A percentile compares a stretch with the other conserved stretches of the same genome.
These are phyloP conservation scores for Myiothlypis coronata DNA, from an alignment of 2,797 vertebrate genomes.

Conservation along the genomic window DNA sequence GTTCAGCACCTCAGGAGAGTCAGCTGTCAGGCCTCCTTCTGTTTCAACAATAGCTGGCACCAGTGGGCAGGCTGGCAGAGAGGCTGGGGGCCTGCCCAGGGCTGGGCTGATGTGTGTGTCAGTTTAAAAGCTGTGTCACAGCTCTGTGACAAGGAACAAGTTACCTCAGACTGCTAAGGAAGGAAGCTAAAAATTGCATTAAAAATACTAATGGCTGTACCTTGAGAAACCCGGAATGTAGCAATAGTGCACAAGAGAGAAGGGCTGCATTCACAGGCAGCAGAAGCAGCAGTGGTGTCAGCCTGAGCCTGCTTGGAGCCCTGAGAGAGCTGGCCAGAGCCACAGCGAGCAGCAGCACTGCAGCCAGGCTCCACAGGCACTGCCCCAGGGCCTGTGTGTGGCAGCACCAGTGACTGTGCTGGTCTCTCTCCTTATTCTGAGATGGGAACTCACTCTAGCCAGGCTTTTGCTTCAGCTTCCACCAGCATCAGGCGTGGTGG, in stretches of 20 bases:
- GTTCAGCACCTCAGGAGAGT: not conserved
- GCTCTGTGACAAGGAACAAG: not conserved
- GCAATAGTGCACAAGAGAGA: not conserved
- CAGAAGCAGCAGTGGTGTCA: not conserved
- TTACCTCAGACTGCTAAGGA: not conserved
- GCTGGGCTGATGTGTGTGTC: rapidly evolving
- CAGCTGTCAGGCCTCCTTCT: not conserved
- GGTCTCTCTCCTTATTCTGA: rapidly evolving
- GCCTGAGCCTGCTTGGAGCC: rapidly evolving
- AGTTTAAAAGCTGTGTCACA: not conserved
- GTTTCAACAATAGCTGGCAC: not conserved
- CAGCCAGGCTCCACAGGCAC: rapidly evolving
- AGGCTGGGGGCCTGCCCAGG: not conserved
- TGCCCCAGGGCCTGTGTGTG: not conserved
- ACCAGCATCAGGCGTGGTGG: not conserved
- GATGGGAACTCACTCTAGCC: not conserved
- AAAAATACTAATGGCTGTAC: not conserved
- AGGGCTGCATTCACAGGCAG: not conserved
- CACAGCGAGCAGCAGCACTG: rapidly evolving
- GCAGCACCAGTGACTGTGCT: not conserved
- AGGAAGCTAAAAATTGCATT: not conserved
- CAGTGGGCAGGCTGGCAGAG: rapidly evolving
- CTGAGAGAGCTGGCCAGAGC: not conserved
- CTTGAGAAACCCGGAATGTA: not conserved
- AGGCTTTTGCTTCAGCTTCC: not conserved